Evolutionary conservation across 1,140 invertebrate genomes (phyloP).

Genomic region (Rhyzopertha dominica): DNA sequence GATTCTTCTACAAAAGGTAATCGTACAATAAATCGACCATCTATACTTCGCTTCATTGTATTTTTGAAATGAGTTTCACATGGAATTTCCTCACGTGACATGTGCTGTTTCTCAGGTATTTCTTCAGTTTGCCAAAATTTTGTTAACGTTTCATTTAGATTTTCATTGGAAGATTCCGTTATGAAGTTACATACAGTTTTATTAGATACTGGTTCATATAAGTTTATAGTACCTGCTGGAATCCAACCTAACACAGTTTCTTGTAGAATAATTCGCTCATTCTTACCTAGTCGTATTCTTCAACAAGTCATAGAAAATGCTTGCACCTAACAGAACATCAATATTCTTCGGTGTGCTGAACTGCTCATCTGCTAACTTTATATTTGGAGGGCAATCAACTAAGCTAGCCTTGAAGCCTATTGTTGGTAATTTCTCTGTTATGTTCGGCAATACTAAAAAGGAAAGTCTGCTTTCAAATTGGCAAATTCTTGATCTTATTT

Average conservation of each 20-base stretch:
- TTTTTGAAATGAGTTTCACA: neutral
- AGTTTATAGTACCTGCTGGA: slow-evolving; percentile 8
- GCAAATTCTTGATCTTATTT: slow-evolving; percentile 12
- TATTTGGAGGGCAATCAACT: slow-evolving; percentile 11
- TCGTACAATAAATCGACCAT: neutral
- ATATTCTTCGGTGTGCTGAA: slow-evolving; percentile 26
- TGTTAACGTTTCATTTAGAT: neutral
- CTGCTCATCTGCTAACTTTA: slow-evolving; percentile 28
- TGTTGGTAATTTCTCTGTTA: slow-evolving; percentile 14
- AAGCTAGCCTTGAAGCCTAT: slow-evolving; percentile 6
- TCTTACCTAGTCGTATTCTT: slow-evolving; percentile 26
- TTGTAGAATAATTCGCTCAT: slow-evolving; percentile 26
- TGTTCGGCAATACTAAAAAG: slow-evolving; percentile 15
- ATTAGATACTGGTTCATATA: slow-evolving; percentile 6
- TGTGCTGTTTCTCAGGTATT: neutral
- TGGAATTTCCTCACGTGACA: neutral
- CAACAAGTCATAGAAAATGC: slow-evolving; percentile 36
- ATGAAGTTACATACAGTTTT: neutral
- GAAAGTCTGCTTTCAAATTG: slow-evolving; percentile 7
- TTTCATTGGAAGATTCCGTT: too few species aligned
- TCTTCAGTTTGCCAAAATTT: neutral
- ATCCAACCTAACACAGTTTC: slow-evolving; percentile 37
- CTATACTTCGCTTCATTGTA: neutral
- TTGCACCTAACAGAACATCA: slow-evolving; percentile 35
- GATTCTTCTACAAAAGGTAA: neutral